phyloP scores from a whole-genome alignment of 2,888 invertebrate genomes.

The Macrosiphum euphorbiae region DNA sequence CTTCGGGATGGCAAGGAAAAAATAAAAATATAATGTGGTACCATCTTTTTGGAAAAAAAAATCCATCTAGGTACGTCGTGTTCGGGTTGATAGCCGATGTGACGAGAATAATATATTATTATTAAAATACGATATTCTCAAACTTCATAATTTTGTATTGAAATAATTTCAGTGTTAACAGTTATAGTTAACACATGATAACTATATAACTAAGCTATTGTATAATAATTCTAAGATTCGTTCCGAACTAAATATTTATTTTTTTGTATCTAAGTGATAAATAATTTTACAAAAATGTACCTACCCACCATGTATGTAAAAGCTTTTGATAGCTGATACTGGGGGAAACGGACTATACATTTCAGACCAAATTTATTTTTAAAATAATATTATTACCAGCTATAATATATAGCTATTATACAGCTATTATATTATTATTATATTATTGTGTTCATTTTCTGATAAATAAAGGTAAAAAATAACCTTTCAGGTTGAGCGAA shows the following conservation, averaged over 20 bases:
- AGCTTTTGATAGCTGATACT: not conserved
- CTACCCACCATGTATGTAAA: no score
- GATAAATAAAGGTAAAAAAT: not conserved
- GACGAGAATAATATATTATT: no score
- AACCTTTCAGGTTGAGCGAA: not conserved
- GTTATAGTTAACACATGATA: no score
- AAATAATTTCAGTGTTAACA: not conserved
- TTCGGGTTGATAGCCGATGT: not conserved
- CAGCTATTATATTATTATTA: not conserved
- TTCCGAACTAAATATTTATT: not conserved
- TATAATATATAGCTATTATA: not conserved
- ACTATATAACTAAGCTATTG: no score
- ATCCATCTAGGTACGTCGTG: not conserved
- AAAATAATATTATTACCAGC: not conserved
- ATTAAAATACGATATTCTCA: not conserved
- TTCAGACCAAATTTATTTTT: not conserved
- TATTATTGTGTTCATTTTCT: not conserved
- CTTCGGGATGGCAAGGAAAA: not conserved
- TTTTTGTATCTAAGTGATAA: not conserved
- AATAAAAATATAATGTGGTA: not conserved
- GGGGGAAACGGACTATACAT: not conserved
- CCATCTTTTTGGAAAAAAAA: not conserved
- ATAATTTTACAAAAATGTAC: not conserved
- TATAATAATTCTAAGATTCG: not conserved
- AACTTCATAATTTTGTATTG: not conserved